A percentile compares a stretch with the other conserved stretches of the same genome.
phyloP scores from a whole-genome alignment of 2,113 vertebrate genomes.

The Anoplopoma fimbria region DNA sequence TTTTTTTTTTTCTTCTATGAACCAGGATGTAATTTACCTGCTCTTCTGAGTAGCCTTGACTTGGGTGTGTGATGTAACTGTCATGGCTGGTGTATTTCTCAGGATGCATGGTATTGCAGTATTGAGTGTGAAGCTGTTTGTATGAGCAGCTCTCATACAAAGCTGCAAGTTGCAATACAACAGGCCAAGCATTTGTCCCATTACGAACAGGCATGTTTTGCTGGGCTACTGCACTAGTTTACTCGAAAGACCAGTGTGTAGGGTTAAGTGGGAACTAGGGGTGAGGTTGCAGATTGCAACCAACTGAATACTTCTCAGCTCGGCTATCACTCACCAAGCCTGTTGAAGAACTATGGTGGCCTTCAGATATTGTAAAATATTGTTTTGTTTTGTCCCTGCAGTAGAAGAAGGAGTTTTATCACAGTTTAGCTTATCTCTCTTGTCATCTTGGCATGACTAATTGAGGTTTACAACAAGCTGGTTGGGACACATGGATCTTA shows the following conservation, averaged over 20 bases:
- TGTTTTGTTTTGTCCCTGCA: too few relatives aligned
- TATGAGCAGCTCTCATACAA: background rate
- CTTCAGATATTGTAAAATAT: background rate
- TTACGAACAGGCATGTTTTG: background rate
- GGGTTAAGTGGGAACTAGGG: too few relatives aligned
- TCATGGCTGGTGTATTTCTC: background rate
- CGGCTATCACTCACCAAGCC: background rate
- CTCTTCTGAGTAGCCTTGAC: too few relatives aligned
- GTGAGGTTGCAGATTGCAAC: too few relatives aligned
- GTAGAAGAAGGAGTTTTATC: background rate
- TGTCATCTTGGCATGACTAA: background rate
- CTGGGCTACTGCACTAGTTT: too few relatives aligned
- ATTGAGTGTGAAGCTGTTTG: background rate
- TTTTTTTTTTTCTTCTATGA: background rate
- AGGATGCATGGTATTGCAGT: background rate
- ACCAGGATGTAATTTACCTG: too few relatives aligned
- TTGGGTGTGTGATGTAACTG: background rate
- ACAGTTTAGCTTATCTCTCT: background rate
- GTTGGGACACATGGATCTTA: background rate
- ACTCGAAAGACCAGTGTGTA: too few relatives aligned
- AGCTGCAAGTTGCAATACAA: background rate
- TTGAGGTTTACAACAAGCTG: background rate
- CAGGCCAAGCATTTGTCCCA: background rate
- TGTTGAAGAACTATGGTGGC: background rate
- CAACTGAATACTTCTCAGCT: background rate